Evolutionary conservation across 2,888 invertebrate genomes (phyloP).

Genomic region (Chloromyia formosa): DNA sequence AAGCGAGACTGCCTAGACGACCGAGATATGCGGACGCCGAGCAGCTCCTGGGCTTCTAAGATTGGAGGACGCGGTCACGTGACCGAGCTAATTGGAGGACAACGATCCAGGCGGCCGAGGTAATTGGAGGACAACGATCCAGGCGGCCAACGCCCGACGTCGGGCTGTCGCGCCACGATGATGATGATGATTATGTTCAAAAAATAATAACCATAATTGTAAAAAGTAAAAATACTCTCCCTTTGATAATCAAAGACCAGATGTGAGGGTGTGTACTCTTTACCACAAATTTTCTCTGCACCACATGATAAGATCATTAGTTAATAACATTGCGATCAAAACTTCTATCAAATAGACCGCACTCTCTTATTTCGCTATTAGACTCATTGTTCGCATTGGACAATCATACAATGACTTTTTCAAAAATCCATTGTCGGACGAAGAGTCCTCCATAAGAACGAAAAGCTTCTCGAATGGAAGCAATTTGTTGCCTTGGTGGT

Average conservation of each 20-base stretch:
- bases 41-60: too few species aligned
- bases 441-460: not conserved
- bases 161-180: too few species aligned
- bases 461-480: constrained; percentile 41
- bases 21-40: too few species aligned
- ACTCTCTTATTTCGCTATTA: constrained; percentile 28
- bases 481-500: constrained; percentile 43
- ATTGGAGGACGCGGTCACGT: too few species aligned
- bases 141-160: too few species aligned
- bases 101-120: too few species aligned
- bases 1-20: too few species aligned
- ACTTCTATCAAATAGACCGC: constrained; percentile 32
- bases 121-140: too few species aligned
- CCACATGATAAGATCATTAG: constrained; percentile 33
- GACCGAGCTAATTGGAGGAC: too few species aligned
- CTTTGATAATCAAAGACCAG: not conserved
- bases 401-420: constrained; percentile 37
- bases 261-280: not conserved
- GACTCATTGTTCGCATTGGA: constrained; percentile 28
- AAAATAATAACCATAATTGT: too few species aligned
- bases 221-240: not conserved
- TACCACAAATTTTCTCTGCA: not conserved
- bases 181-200: too few species aligned
- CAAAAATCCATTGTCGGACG: constrained; percentile 21
- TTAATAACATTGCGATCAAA: constrained; percentile 1